Percentiles rank a stretch among this genome's conserved stretches.
Evolutionary conservation across 2,113 vertebrate species (phyloP).

Genomic region (Oryzias melastigma): DNA sequence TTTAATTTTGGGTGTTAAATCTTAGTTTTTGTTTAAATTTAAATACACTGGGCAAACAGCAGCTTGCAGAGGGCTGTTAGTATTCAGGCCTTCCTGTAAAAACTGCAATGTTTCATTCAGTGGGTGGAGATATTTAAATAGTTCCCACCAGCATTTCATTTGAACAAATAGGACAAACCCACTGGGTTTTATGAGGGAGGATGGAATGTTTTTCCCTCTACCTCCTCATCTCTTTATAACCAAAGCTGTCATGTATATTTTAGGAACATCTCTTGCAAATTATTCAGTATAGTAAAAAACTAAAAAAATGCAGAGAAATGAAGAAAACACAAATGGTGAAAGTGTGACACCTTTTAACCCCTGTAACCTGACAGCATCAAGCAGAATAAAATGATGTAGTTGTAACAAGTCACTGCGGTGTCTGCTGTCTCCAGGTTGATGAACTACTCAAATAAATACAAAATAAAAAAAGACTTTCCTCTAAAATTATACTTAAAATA

Average conservation of each 20-base stretch:
- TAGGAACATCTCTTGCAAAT: slow-evolving; percentile 4
- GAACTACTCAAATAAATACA: too few species aligned
- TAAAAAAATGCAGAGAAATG: slow-evolving; percentile 8
- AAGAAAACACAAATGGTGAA: background rate
- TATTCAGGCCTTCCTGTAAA: background rate
- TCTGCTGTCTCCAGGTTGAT: too few species aligned
- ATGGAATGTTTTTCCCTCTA: slow-evolving; percentile 1
- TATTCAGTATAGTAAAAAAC: background rate
- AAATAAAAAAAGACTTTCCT: too few species aligned
- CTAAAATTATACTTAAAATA: too few species aligned
- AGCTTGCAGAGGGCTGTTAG: too few species aligned
- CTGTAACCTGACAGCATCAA: background rate
- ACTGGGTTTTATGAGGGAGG: slow-evolving; percentile 17
- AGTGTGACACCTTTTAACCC: slow-evolving; percentile 13
- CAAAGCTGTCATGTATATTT: slow-evolving; percentile 20
- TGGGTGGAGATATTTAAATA: slow-evolving; percentile 30
- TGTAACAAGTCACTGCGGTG: too few species aligned
- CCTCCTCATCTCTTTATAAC: background rate
- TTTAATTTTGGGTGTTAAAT: too few species aligned
- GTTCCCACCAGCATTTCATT: slow-evolving; percentile 22
- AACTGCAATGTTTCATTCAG: background rate
- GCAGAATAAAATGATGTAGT: too few species aligned
- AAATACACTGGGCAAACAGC: too few species aligned
- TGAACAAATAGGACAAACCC: slow-evolving; percentile 27
- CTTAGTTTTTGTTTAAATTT: too few species aligned